These are phyloP conservation scores for Pterobdella sp. DNA, from an alignment of 2,888 invertebrate species.

Conservation along the genomic window DNA sequence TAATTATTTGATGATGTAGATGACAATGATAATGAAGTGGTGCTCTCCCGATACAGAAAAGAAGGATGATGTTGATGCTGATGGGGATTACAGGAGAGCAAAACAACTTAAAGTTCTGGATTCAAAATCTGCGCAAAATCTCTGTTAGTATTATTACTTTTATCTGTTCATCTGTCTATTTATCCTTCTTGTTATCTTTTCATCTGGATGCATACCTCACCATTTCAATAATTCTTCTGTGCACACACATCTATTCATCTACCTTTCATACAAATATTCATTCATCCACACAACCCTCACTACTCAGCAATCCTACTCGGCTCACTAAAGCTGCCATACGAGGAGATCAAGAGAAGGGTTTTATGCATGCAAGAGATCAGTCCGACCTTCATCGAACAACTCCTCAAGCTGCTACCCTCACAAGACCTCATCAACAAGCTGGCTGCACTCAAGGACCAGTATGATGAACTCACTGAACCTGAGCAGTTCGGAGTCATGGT, in stretches of 20 bases:
- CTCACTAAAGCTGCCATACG: slow-evolving; percentile 54
- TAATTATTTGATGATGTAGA: too few relatives aligned
- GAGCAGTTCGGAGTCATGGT: slow-evolving; percentile 86
- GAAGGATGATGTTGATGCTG: slow-evolving; percentile 45
- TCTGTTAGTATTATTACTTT: slow-evolving; percentile 52
- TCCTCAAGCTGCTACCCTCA: slow-evolving; percentile 80
- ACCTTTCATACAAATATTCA: neutral
- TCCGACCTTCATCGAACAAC: slow-evolving; percentile 74
- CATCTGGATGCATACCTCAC: neutral
- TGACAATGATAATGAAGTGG: too few relatives aligned
- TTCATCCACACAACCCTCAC: neutral
- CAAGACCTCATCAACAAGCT: slow-evolving; percentile 77
- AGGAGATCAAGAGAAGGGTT: slow-evolving; percentile 63
- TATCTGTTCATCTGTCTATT: neutral
- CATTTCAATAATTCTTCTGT: neutral
- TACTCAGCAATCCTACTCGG: slow-evolving; percentile 53
- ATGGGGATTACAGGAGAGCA: slow-evolving; percentile 62
- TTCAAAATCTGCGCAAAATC: slow-evolving; percentile 84
- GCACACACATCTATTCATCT: neutral
- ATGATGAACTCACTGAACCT: slow-evolving; percentile 69
- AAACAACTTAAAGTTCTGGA: slow-evolving; percentile 86
- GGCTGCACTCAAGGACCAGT: slow-evolving; percentile 68
- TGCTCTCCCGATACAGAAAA: too few relatives aligned
- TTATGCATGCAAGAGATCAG: slow-evolving; percentile 77
- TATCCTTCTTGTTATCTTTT: neutral